Evolutionary conservation across 1,140 invertebrate species (phyloP).

Genomic region (Amphibalanus amphitrite): DNA sequence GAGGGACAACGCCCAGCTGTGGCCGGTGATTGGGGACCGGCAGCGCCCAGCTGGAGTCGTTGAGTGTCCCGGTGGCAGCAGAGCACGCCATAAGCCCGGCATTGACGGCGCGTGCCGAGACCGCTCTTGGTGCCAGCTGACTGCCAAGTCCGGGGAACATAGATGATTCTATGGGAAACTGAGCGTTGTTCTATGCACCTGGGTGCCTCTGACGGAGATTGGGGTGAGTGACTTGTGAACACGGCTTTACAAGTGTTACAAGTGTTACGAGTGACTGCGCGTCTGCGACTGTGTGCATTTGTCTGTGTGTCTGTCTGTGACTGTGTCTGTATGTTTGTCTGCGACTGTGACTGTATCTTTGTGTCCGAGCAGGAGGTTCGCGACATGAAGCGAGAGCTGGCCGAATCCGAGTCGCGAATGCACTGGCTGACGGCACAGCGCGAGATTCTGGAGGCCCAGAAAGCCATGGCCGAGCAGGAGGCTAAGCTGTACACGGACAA

Average conservation of each 20-base stretch:
- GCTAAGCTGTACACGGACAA: constrained; percentile 34
- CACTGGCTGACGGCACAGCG: constrained; percentile 30
- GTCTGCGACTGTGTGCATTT: constrained; percentile 5
- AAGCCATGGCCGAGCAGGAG: constrained; percentile 33
- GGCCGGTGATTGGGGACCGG: too few species aligned
- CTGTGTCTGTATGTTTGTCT: constrained; percentile 6
- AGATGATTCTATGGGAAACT: background rate
- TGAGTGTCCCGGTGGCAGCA: constrained; percentile 18
- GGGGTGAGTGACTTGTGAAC: constrained; percentile 3
- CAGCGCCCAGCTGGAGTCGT: too few species aligned
- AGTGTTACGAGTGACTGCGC: too few species aligned
- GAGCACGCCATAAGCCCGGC: constrained; percentile 18
- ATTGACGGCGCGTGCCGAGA: constrained; percentile 21
- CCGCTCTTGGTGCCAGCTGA: constrained; percentile 15
- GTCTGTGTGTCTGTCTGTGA: constrained; percentile 4
- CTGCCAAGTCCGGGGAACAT: background rate
- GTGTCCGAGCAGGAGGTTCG: constrained; percentile 15
- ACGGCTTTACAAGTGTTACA: too few species aligned
- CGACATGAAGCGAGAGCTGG: constrained; percentile 32
- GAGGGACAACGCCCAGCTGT: too few species aligned
- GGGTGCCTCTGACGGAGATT: constrained; percentile 2
- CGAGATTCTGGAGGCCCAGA: constrained; percentile 28
- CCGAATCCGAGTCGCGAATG: constrained; percentile 30
- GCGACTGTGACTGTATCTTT: constrained; percentile 5
- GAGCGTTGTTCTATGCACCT: constrained; percentile 9